Evolutionary conservation across 1,140 invertebrate genomes (phyloP), one percentile per base, ranked within the genome.

Genomic region (Bemisia tabaci): DNA sequence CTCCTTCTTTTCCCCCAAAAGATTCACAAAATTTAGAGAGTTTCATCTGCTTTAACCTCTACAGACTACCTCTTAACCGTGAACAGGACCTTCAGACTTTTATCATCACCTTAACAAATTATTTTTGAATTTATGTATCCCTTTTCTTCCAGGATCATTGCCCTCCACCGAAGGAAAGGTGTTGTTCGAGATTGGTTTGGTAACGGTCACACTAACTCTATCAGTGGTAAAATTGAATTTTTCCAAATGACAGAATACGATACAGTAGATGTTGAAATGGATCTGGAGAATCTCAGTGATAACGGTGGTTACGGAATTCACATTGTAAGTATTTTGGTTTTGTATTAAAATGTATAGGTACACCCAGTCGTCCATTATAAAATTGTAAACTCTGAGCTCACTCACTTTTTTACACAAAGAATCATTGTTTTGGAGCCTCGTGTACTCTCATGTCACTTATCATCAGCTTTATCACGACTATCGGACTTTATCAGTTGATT

Each of bases 141-240:
- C 73, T 24, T 70, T 70, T 65, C 68, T 78, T 77, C 27, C 72
- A 92, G 90, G 66, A 86, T 94, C 63, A 82, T 82, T 59, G 83
- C 85, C 5, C 78, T 88, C 2, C 88, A 89, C 73, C 81, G 89
- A 12, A 82, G 89, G 67, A 94, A 94, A 78, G 90, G 87, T 9
- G 90, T 94, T 12, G 88, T 85, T 0, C 87, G 85, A 73, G 88
- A 93, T 74, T 94, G 92, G 92, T 92, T 88, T 77, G 84, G 87
- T 22, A 93, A 94, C 76, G 89, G 87, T 0, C 79, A 84, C 68
- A 72, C 75, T 0, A 75, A 82, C 58, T 75, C 79, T 0, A 77
- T 91, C 17, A 82, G 79, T 70, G 92, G 92, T 24, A 86, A 86
- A 78, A 77, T 94, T 2, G 90, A 93, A 76, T 83, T 94, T 68